These are phyloP conservation scores for Cephus pulcher DNA, from an alignment of 2,888 invertebrate genomes.

Conservation along the genomic window DNA sequence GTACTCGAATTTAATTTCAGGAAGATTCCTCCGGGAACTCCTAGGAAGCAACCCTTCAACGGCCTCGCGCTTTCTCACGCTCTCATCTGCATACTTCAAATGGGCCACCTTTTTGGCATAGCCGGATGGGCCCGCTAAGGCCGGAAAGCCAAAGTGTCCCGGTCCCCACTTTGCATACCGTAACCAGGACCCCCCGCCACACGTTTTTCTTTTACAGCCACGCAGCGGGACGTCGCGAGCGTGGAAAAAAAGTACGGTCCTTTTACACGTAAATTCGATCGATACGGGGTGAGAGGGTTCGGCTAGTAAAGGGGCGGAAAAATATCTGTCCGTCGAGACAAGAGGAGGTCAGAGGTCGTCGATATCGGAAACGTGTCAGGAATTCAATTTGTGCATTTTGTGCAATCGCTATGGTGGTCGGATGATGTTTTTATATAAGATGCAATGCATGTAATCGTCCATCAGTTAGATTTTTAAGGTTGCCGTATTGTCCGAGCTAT, in stretches of 20 bases:
- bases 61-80: not conserved
- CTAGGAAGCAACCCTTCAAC: not conserved
- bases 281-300: not conserved
- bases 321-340: not conserved
- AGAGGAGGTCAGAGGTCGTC: not conserved
- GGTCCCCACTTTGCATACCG: not conserved
- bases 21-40: not conserved
- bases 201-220: not conserved
- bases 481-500: not conserved
- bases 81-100: not conserved
- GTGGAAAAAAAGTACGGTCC: not conserved
- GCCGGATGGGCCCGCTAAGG: not conserved
- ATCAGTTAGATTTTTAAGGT: not conserved
- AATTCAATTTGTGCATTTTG: not conserved
- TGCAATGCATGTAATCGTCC: not conserved
- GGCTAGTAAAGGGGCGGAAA: not conserved
- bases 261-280: not conserved
- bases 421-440: not conserved
- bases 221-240: not conserved
- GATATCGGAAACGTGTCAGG: not conserved
- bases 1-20: constrained; percentile 11
- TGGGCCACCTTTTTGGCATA: not conserved
- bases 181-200: not conserved
- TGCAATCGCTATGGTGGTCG: not conserved
- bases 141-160: not conserved